Percentiles rank a stretch among this genome's conserved stretches.
Evolutionary conservation across 2,888 invertebrate genomes (phyloP).

Genomic region (Lasioglossum vierecki): DNA sequence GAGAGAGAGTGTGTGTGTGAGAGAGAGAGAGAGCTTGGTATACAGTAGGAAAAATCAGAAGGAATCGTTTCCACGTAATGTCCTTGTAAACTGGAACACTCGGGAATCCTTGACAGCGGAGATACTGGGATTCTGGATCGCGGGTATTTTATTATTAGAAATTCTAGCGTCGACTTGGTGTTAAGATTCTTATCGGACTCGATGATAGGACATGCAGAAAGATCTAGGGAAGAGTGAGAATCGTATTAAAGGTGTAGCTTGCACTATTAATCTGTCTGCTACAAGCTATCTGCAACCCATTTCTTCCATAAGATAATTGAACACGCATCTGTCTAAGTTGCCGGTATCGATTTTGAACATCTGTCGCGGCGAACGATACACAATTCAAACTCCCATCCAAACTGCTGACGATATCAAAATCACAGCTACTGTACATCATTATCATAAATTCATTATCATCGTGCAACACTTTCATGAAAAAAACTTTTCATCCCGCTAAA

Average conservation of each 20-base stretch:
- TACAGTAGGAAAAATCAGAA: background rate
- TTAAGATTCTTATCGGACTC: too few relatives aligned
- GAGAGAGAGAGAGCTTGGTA: too few relatives aligned
- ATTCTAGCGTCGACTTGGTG: too few relatives aligned
- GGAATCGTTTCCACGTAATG: constrained; percentile 25
- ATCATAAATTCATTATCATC: background rate
- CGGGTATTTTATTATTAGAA: too few relatives aligned
- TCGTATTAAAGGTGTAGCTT: background rate
- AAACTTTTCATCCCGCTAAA: background rate
- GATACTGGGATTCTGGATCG: too few relatives aligned
- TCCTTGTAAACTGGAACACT: background rate
- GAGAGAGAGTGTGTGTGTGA: too few relatives aligned
- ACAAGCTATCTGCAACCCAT: background rate
- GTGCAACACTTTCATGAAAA: too few relatives aligned
- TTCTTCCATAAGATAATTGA: background rate
- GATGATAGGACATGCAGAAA: too few relatives aligned
- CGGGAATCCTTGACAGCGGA: background rate
- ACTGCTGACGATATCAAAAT: background rate
- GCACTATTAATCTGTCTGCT: background rate
- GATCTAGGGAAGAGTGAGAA: too few relatives aligned
- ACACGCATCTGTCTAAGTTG: background rate
- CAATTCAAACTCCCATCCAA: background rate
- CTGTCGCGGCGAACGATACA: background rate
- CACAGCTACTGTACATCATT: background rate
- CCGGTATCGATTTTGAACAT: constrained; percentile 2